Percentiles rank a stretch among this genome's conserved stretches.
These are phyloP conservation scores for Artibeus jamaicensis DNA, from an alignment of 2,797 vertebrate species.

Conservation along the genomic window DNA sequence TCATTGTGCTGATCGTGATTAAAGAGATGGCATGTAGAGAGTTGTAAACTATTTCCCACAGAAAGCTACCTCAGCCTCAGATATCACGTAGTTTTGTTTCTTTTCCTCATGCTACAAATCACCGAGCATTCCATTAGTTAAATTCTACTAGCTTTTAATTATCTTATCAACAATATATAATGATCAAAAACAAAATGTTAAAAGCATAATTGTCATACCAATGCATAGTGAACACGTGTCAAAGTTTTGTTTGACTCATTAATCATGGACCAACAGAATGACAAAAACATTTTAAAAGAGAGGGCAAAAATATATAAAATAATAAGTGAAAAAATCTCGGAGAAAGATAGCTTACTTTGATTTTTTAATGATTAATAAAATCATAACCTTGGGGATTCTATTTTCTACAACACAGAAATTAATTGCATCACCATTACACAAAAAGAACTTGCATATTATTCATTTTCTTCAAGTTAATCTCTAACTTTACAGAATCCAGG, in stretches of 20 bases:
- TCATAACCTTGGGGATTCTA: not conserved
- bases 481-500: not conserved
- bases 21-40: constrained; percentile 42
- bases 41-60: constrained; percentile 19
- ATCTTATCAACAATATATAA: not conserved
- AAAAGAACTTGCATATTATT: not conserved
- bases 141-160: constrained; percentile 23
- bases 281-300: not conserved
- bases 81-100: constrained; percentile 7
- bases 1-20: constrained; percentile 26
- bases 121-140: constrained; percentile 11
- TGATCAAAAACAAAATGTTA: not conserved
- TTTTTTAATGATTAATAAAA: not conserved
- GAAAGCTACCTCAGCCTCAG: constrained; percentile 19
- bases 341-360: not conserved
- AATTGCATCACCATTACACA: not conserved
- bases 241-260: not conserved
- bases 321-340: not conserved
- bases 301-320: not conserved
- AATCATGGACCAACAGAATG: not conserved
- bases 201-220: not conserved
- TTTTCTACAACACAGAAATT: not conserved
- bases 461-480: not conserved
- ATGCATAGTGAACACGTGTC: not conserved
- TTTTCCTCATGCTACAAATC: not conserved